These are phyloP conservation scores for Cossypha niveicapilla DNA, from an alignment of 2,797 vertebrate genomes.

Conservation along the genomic window DNA sequence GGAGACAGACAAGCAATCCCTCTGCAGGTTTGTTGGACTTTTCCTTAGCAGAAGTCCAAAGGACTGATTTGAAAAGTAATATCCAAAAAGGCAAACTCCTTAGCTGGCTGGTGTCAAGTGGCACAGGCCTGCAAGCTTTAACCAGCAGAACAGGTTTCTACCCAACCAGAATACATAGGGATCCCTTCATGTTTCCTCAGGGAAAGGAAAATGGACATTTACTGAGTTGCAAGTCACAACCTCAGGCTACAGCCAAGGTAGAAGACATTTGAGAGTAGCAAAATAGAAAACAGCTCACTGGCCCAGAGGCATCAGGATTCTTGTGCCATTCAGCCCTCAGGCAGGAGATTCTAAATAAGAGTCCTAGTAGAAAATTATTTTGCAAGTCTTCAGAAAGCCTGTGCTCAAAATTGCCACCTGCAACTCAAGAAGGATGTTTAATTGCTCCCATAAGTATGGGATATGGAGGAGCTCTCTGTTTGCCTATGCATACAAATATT, in stretches of 20 bases:
- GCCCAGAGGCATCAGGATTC: neutral
- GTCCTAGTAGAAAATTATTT: neutral
- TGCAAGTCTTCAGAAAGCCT: neutral
- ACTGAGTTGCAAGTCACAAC: neutral
- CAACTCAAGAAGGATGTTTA: neutral
- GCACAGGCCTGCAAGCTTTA: neutral
- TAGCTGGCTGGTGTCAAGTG: neutral
- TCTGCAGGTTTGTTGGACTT: neutral
- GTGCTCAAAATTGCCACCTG: neutral
- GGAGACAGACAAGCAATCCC: neutral
- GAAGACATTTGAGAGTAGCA: neutral
- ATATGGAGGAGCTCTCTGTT: neutral
- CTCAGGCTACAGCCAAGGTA: accelerated
- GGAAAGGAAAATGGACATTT: neutral
- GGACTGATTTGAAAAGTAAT: neutral
- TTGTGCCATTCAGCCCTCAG: neutral
- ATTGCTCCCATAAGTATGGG: neutral
- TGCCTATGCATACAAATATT: neutral
- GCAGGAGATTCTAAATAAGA: neutral
- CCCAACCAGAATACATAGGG: accelerated
- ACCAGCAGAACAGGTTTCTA: neutral
- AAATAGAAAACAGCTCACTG: neutral
- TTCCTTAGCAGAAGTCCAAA: neutral
- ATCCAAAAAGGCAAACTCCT: neutral
- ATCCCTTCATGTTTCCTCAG: neutral